Base-by-base conservation (phyloP, 2,888 invertebrate genomes). In the Drosophila quinaria region DNA sequence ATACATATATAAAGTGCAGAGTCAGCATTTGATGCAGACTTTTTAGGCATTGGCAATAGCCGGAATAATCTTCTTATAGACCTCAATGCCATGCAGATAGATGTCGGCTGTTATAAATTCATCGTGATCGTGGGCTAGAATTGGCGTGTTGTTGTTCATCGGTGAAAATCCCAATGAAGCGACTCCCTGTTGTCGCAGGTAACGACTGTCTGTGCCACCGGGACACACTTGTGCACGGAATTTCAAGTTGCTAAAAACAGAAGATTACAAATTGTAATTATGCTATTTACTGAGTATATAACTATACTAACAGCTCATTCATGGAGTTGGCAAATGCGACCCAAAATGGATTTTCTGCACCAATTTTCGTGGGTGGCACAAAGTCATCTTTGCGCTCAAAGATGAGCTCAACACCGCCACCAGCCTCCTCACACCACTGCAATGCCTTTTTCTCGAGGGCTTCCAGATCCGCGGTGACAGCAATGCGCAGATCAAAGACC, bases 101-200 rank as follows among this genome's bases (percentile, higher is more conserved):
- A 95, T 94, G 11, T 95, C 94, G 56, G 96, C 96, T 69, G 95
- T 95, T 3, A 98, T 93, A 88, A 94, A 96, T 92, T 99, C 98
- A 91, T 99, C 95, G 91, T 98, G 96, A 91, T 97, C 97, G 90
- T 99, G 98, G 2, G 98, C 94, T 2, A 96, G 94, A 4, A 97
- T 94, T 0, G 95, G 96, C 0, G 97, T 97, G 89, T 63, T 56
- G 39, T 95, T 94, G 86, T 96, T 96, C 93, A 98, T 96, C 0
- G 98, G 98, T 0, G 98, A 97, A 93, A 99, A 98, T 29, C 98
- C 97, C 69, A 98, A 93, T 0, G 97, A 97, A 2, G 97, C 96
- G 58, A 97, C 94, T 10, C 97, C 97, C 42, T 94, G 90, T 94
- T 95, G 83, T 15, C 98, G 94, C 10, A 98, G 92, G 90, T 95